These are phyloP conservation scores for Rhopalosiphum maidis DNA, from an alignment of 1,140 invertebrate species.

Conservation along the genomic window DNA sequence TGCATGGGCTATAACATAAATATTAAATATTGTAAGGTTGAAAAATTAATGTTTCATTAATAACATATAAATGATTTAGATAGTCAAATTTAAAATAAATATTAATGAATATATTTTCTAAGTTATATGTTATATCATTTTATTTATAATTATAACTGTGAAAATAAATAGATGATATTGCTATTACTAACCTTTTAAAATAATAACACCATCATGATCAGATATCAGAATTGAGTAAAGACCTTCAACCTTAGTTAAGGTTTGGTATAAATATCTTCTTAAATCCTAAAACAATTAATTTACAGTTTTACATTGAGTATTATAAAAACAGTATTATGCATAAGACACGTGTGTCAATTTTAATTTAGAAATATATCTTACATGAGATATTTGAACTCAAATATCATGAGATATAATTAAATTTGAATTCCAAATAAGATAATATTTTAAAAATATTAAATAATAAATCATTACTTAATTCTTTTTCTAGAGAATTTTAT, in stretches of 20 bases:
- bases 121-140: not conserved
- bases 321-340: not conserved
- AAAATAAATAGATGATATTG: not conserved
- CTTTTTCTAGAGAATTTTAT: too few species aligned
- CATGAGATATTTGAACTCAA: not conserved
- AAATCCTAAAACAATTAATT: slow-evolving; percentile 34
- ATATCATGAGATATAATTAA: not conserved
- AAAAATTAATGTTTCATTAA: not conserved
- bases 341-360: not conserved
- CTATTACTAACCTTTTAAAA: slow-evolving; percentile 33
- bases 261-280: slow-evolving; percentile 49
- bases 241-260: slow-evolving; percentile 40
- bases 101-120: not conserved
- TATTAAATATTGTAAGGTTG: not conserved
- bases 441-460: too few species aligned
- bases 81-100: not conserved
- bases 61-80: not conserved
- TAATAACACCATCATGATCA: slow-evolving; percentile 44
- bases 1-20: slow-evolving; percentile 40
- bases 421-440: too few species aligned
- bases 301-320: not conserved
- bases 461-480: too few species aligned
- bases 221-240: slow-evolving; percentile 48
- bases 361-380: not conserved
- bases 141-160: not conserved